Evolutionary conservation across 2,888 invertebrate species (phyloP), one percentile per base, ranked within the genome.

Genomic region (Heliconius ismenius): DNA sequence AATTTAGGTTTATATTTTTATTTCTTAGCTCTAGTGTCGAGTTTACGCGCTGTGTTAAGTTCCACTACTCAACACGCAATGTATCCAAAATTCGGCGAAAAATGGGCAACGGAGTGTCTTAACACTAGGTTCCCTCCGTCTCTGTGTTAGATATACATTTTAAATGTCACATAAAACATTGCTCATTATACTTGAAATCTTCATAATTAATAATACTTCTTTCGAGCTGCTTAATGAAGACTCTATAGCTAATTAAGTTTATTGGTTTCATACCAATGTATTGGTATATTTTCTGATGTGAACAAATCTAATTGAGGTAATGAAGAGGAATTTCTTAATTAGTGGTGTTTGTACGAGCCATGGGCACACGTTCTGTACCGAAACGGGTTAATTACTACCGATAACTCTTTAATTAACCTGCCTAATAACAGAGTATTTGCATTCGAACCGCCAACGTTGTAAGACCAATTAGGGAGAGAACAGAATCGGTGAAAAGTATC

Each of bases 361-460:
- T 90, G 90, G 89, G 90, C 89, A 89, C 87, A 90, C 86, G 88
- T 89, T 90, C 88, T 90, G 89, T 90, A 90, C 92, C 90, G 91
- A 91, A 92, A 91, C 92, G 90, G 90, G 89, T 88, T 92, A 92
- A 93, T 92, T 92, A 91, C 90, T 82, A 84, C 85, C 92, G 91
- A 92, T 92, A 93, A 92, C 91, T 93, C 93, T 92, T 92, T 93
- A 93, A 93, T 93, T 93, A 93, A 92, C 91, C 91, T 91, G 90
- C 91, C 91, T 93, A 92, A 93, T 93, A 92, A 92, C 91, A 91
- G 88, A 89, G 92, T 90, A 89, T 92, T 92, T 92, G 91, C 92
- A 92, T 92, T 90, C 85, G 84, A 89, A 87, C 90, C 82, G 83
- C 83, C 84, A 83, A 83, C 84, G 83, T 82, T 83, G 84, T 84